phyloP scores from a whole-genome alignment of 2,113 vertebrate genomes.

The Philantomba maxwellii region DNA sequence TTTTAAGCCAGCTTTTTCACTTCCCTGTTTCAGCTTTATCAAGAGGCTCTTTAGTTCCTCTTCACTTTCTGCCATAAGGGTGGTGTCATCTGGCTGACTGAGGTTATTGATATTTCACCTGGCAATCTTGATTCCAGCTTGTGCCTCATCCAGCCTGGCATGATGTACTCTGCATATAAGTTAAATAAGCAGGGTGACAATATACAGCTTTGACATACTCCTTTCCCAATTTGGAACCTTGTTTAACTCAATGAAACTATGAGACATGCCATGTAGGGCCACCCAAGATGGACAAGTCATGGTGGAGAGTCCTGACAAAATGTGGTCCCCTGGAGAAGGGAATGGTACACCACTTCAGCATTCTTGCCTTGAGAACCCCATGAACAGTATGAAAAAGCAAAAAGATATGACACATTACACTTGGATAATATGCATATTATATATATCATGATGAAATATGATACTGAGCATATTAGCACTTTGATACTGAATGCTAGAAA shows the following conservation, averaged over 20 bases:
- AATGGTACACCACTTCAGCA: not conserved
- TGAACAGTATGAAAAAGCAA: not conserved
- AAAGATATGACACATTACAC: not conserved
- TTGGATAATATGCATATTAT: not conserved
- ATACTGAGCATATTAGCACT: not conserved
- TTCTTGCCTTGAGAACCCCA: not conserved
- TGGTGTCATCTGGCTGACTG: not conserved
- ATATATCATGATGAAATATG: not conserved
- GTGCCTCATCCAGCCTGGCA: not conserved
- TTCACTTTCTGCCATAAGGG: not conserved
- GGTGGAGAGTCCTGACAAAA: not conserved
- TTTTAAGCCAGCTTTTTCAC: not conserved
- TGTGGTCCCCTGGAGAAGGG: not conserved
- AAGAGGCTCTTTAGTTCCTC: not conserved
- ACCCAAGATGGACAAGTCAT: not conserved
- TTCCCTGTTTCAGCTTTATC: not conserved
- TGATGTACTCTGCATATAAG: not conserved
- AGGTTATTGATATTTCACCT: not conserved
- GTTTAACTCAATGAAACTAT: not conserved
- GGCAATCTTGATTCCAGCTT: not conserved
- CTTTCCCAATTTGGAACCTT: not conserved
- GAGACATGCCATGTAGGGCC: not conserved
- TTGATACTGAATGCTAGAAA: not conserved
- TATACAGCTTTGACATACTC: not conserved
- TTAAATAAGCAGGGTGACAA: not conserved